A percentile compares a stretch with the other conserved stretches of the same genome.
phyloP scores from a whole-genome alignment of 2,888 invertebrate species.

The Candidula unifasciata region DNA sequence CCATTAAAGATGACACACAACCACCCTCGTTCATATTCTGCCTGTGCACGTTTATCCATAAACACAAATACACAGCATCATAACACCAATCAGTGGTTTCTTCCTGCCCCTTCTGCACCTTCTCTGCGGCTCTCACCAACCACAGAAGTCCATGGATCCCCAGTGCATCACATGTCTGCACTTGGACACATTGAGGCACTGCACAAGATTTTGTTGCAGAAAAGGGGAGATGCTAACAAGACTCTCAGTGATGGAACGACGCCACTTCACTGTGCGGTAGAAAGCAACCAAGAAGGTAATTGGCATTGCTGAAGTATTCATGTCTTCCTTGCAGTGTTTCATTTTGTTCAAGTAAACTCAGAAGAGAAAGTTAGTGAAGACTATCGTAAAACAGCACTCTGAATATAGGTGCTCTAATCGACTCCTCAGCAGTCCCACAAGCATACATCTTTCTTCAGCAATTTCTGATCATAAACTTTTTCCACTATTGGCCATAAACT shows the following conservation, averaged over 20 bases:
- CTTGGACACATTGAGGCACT: slow-evolving; percentile 64
- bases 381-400: too few species aligned
- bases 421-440: too few species aligned
- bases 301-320: not conserved
- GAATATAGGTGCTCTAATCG: too few species aligned
- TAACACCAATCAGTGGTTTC: slow-evolving; percentile 5
- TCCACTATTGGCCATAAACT: too few species aligned
- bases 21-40: slow-evolving; percentile 36
- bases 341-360: too few species aligned
- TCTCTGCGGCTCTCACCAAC: slow-evolving; percentile 38
- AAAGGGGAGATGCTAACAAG: slow-evolving; percentile 65
- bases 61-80: not conserved
- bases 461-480: too few species aligned
- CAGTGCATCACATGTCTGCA: slow-evolving; percentile 67
- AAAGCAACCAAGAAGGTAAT: slow-evolving; percentile 70
- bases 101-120: slow-evolving; percentile 8
- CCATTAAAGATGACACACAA: slow-evolving; percentile 31
- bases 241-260: slow-evolving; percentile 70
- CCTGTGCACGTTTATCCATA: slow-evolving; percentile 17
- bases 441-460: too few species aligned
- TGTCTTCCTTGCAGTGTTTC: not conserved
- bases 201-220: slow-evolving; percentile 62
- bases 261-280: slow-evolving; percentile 70
- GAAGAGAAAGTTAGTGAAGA: too few species aligned
- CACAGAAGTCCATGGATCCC: slow-evolving; percentile 59